Evolutionary conservation across 2,888 invertebrate genomes (phyloP), one percentile per base, ranked within the genome.

Genomic region (Trisateles emortualis): DNA sequence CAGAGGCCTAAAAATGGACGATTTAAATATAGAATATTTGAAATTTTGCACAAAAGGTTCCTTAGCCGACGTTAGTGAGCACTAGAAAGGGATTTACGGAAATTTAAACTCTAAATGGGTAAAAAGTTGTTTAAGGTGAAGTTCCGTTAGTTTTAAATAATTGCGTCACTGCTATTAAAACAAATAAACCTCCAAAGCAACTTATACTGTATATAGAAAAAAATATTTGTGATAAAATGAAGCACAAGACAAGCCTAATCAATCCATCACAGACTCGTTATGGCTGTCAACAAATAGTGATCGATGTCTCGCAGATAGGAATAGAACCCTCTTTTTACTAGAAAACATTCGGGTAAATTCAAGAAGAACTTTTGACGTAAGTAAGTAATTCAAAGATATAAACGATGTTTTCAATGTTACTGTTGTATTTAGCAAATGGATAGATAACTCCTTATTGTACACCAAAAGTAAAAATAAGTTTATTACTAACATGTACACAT

Each of bases 201-300:
- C 26, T 4, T 8, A 26, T 8, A 26, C 26, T 6, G 9, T 6
- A 26, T 8, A 26, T 26, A 26, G 1, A 49, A 33, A 49, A 19
- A 19, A 16, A 49, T n/a, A 54, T 53, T 52, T 47, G 1, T 30
- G 16, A 47, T 35, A n/a, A 38, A 8, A n/a, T 26, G 40, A 36
- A 40, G 33, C 49, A 55, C 35, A 32, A 54, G 22, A 41, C 11
- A 47, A 48, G 49, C 47, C 33, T 48, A 54, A 52, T 65, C 63
- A 44, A 66, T 68, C 68, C 40, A 66, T 66, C 66, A 65, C 43
- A n/a, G 14, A 10, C 17, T 59, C 58, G 33, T 48, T 55, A 50
- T 47, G 44, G 38, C 52, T 65, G 63, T 60, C 69, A 53, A 17
- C 30, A 9, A 11, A 47, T 52, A 51, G 52, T 68, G 69, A 68